Base-by-base conservation (phyloP, 2,888 invertebrate species). In the Panopea generosa region DNA sequence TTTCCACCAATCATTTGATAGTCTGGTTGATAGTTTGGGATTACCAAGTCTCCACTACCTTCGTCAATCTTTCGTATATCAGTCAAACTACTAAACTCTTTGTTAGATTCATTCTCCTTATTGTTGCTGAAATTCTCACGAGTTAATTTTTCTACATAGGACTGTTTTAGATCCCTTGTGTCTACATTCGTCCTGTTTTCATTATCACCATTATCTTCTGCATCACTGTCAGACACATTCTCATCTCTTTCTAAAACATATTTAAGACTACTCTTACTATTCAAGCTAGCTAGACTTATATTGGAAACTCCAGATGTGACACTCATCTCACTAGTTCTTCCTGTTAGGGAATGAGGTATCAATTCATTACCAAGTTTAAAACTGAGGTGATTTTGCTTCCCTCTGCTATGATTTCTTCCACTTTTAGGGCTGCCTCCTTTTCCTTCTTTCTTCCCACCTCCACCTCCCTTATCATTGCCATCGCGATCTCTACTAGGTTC, bases 161-260 rank as follows among this genome's bases (percentile, higher is more conserved):
- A 70, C 24, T 70, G 53, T 29, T 70, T 74, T 2, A 62, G 50
- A 43, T 65, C 74, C 22, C 66, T 63, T 22, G 50, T 45, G 50
- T 70, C 66, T 14, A 47, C 53, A 22, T 62, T 43, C 18, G 57
- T 56, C 49, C 69, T 66, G 47, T 52, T 65, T 38, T 76, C 70
- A 43, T 66, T 66, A 59, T 72, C 75, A 29, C 66, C 74, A 24
- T 82, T 81, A 45, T 83, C 84, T 52, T 82, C 79, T 26, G 79
- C 72, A 56, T 83, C 82, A 76, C 83, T 82, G 38, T 85, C 85
- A 6, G 79, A 80, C 22, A 82, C 73, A 65, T 83, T 82, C 43
- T 82, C 82, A 61, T 84, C 85, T 47, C 70, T 59, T 50, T 86
- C 88, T 18, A 88, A 81, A 18, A 88, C 82, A 72, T 88, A 88